A percentile compares a stretch with the other conserved stretches of the same genome.
Evolutionary conservation across 35 echinoderm and acorn worm species (phyloP).

Genomic region (Lytechinus pictus): DNA sequence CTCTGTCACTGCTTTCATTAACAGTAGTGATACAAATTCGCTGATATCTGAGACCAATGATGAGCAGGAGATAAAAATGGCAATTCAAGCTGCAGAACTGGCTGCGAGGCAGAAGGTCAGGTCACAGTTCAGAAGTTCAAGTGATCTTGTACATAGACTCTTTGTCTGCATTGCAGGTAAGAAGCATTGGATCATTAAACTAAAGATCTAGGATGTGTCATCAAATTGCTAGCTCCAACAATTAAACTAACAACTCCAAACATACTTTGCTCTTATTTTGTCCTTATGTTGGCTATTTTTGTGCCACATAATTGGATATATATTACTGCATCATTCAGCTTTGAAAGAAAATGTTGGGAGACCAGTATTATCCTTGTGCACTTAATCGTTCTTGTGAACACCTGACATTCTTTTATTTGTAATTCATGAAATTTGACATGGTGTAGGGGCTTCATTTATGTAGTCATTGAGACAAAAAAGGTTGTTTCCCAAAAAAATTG

Average conservation of each 20-base stretch:
- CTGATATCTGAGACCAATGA: slow-evolving; percentile 85
- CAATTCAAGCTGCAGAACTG: slow-evolving; percentile 94
- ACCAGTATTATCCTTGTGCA: not conserved
- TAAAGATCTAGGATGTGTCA: not conserved
- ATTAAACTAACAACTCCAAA: not conserved
- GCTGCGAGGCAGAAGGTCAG: slow-evolving; percentile 91
- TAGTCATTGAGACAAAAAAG: not conserved
- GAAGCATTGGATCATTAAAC: not conserved
- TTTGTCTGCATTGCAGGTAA: slow-evolving; percentile 86
- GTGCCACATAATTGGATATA: not conserved
- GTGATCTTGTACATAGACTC: slow-evolving; percentile 85
- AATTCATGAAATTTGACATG: too few relatives aligned
- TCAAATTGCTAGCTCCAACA: not conserved
- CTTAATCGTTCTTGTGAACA: not conserved
- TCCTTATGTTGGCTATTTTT: not conserved
- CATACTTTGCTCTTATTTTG: not conserved
- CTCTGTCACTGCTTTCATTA: not conserved
- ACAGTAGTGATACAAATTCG: slow-evolving; percentile 77
- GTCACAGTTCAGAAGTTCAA: slow-evolving; percentile 89
- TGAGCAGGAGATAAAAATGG: slow-evolving; percentile 93
- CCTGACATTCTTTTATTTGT: too few relatives aligned
- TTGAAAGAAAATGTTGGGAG: not conserved
- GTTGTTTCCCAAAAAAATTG: not conserved
- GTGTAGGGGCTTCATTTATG: too few relatives aligned
- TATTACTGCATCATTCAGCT: not conserved